Conservation (phyloP, 2,888 invertebrate genomes). For the Anarsia innoxiella region DNA sequence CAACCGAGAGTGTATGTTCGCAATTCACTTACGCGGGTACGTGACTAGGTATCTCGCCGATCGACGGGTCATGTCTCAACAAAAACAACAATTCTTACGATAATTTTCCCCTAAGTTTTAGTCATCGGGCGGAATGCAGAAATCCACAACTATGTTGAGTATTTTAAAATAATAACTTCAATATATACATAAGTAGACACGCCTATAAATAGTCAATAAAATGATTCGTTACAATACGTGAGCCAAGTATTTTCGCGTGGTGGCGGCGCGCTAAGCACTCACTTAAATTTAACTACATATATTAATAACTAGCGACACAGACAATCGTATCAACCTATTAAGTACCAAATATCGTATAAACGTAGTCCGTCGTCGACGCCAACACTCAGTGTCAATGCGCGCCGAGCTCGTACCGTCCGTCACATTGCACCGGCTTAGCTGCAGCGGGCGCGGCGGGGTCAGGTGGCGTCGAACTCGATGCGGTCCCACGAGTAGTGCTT, state of each 20-base stretch:
- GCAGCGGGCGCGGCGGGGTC: slow-evolving; percentile 57
- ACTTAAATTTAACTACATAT: slow-evolving; percentile 45
- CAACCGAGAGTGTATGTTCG: too few species aligned
- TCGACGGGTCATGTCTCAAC: slow-evolving; percentile 40
- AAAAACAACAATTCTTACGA: slow-evolving; percentile 54
- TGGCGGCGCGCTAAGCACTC: slow-evolving; percentile 41
- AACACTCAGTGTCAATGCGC: slow-evolving; percentile 70
- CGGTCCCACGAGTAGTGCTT: slow-evolving; percentile 85
- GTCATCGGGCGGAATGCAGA: slow-evolving; percentile 76
- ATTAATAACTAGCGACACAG: slow-evolving; percentile 64
- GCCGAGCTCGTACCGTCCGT: too few species aligned
- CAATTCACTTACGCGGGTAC: slow-evolving; percentile 36
- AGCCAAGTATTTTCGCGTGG: slow-evolving; percentile 48
- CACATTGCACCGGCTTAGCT: too few species aligned
- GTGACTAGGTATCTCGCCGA: slow-evolving; percentile 41
- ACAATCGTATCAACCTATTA: slow-evolving; percentile 54
- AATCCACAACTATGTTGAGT: slow-evolving; percentile 76
- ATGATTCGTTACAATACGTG: slow-evolving; percentile 48
- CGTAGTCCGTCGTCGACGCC: slow-evolving; percentile 37
- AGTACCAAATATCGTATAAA: slow-evolving; percentile 48
- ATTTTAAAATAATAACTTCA: slow-evolving; percentile 57
- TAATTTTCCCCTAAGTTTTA: slow-evolving; percentile 67
- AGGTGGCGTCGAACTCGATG: slow-evolving; percentile 81
- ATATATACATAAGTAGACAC: slow-evolving; percentile 72
- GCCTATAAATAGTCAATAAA: slow-evolving; percentile 60